Conservation (phyloP, 2,797 vertebrate genomes). For the Furcifer pardalis region DNA sequence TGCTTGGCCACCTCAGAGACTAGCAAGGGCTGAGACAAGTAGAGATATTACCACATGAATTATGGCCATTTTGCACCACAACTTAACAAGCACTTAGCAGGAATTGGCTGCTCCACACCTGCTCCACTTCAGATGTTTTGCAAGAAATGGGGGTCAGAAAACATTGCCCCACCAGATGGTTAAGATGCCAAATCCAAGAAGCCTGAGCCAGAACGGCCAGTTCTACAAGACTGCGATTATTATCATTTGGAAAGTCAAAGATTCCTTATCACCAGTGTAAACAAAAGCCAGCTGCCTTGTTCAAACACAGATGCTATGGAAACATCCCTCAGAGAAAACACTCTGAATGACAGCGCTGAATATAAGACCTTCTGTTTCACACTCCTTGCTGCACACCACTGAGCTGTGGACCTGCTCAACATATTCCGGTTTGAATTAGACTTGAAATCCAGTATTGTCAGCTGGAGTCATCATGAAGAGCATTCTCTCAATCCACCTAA, state of each 20-base stretch:
- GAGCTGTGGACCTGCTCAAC: neutral
- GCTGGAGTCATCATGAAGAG: neutral
- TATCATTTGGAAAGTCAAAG: neutral
- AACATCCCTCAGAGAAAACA: no score
- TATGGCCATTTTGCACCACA: no score
- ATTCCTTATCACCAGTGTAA: neutral
- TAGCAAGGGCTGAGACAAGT: neutral
- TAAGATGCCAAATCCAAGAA: neutral
- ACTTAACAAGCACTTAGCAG: neutral
- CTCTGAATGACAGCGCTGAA: no score
- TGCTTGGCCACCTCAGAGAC: neutral
- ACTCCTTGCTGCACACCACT: neutral
- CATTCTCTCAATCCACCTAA: no score
- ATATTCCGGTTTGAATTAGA: neutral
- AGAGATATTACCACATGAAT: neutral
- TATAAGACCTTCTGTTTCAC: no score
- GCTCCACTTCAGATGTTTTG: neutral
- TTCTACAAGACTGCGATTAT: no score
- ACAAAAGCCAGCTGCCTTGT: neutral
- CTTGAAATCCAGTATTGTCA: neutral
- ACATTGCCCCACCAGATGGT: neutral
- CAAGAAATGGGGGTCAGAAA: neutral
- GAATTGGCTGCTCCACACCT: neutral
- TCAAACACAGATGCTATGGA: no score
- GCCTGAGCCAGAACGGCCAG: neutral